These are phyloP conservation scores for Sebastes variabilis DNA, from an alignment of 2,797 vertebrate species.

Conservation along the genomic window DNA sequence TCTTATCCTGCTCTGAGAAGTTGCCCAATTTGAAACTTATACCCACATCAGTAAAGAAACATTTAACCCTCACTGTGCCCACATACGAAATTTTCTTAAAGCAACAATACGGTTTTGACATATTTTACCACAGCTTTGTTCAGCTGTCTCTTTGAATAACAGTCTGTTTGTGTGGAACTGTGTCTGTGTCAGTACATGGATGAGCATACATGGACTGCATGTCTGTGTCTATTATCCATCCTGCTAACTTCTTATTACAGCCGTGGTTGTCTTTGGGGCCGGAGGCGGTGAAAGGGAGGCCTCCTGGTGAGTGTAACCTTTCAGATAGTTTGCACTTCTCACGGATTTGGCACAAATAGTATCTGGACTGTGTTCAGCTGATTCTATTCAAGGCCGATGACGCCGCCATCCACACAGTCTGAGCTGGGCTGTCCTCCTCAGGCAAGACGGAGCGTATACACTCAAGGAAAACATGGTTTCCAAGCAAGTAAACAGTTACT, in stretches of 20 bases:
- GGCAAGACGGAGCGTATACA: constrained; percentile 59
- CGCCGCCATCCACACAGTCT: neutral
- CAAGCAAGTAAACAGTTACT: constrained; percentile 67
- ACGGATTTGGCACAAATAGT: constrained; percentile 32
- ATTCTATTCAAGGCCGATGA: constrained; percentile 39
- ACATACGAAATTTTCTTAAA: neutral
- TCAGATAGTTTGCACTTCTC: constrained; percentile 36
- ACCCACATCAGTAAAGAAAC: neutral
- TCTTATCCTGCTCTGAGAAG: neutral
- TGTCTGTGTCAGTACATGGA: neutral
- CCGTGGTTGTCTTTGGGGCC: neutral
- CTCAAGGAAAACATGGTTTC: constrained; percentile 65
- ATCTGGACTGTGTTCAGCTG: constrained; percentile 27
- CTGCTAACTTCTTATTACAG: constrained; percentile 3
- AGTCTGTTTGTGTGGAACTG: neutral
- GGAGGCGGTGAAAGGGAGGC: constrained; percentile 24
- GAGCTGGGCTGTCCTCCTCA: constrained; percentile 21
- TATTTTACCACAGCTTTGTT: constrained; percentile 32
- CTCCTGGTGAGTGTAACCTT: constrained; percentile 42
- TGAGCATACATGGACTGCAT: neutral
- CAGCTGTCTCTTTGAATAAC: constrained; percentile 49
- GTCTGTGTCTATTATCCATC: constrained; percentile 12
- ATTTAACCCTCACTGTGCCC: neutral
- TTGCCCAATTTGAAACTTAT: constrained; percentile 1
- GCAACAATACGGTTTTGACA: constrained; percentile 30